Base-by-base conservation (phyloP, 2,888 invertebrate species). In the Holacanthella duospinosa region DNA sequence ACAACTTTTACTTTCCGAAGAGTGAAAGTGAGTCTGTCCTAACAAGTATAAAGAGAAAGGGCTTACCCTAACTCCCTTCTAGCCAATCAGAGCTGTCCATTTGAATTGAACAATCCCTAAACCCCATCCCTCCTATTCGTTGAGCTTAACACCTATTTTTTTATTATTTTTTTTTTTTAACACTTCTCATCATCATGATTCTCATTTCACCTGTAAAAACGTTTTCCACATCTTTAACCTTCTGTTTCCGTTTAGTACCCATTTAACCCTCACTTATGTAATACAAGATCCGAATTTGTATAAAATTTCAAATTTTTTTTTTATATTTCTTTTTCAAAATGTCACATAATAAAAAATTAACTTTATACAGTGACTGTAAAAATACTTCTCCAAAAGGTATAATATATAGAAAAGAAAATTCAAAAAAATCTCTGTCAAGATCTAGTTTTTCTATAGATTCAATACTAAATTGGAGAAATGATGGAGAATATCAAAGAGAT, bases 381-480 rank as follows among this genome's bases (percentile, higher is more conserved):
- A n/a, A n/a, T n/a, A n/a, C n/a, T n/a, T n/a, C n/a, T n/a, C n/a
- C n/a, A n/a, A n/a, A n/a, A n/a, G n/a, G n/a, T n/a, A n/a, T n/a
- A n/a, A n/a, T n/a, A n/a, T n/a, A n/a, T n/a, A n/a, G n/a, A n/a
- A n/a, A n/a, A n/a, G n/a, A n/a, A n/a, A n/a, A n/a, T n/a, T n/a
- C n/a, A n/a, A n/a, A n/a, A n/a, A n/a, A n/a, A n/a, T n/a, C n/a
- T n/a, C n/a, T n/a, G n/a, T n/a, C 21, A 4, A 9, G n/a, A 48
- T 48, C 43, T 21, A 60, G 56, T 64, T 69, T 69, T 55, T 68
- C 68, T 1, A 69, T 69, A 55, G 69, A 69, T 28, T 66, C 69
- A 0, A 69, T 69, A 53, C 59, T 69, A n/a, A 68, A 60, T 54
- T 29, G 36, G 1, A 61, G 58, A 29, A 29, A 43, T 27, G 55